A percentile compares a stretch with the other conserved stretches of the same genome.
phyloP scores from a whole-genome alignment of 2,113 vertebrate genomes.

The Herpetotheres cachinnans region DNA sequence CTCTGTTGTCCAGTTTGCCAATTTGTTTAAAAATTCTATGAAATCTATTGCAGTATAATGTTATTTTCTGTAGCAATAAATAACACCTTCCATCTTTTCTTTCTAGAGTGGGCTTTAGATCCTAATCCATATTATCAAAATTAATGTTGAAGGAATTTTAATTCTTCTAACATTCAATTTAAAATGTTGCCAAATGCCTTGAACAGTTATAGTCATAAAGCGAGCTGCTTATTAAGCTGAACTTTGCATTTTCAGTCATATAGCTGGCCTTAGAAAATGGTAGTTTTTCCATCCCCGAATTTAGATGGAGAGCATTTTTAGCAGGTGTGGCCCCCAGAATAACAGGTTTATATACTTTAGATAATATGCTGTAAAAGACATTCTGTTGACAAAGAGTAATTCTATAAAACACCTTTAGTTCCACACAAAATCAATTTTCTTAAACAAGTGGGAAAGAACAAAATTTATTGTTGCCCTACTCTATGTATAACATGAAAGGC shows the following conservation, averaged over 20 bases:
- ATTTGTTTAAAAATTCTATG: not conserved
- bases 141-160: not conserved
- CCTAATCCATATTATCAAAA: not conserved
- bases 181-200: not conserved
- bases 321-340: not conserved
- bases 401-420: not conserved
- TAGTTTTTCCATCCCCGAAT: not conserved
- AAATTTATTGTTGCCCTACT: not conserved
- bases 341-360: not conserved
- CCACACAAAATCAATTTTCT: not conserved
- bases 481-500: not conserved
- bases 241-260: not conserved
- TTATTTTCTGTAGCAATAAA: not conserved
- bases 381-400: not conserved
- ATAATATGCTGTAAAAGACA: not conserved
- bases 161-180: not conserved
- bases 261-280: not conserved
- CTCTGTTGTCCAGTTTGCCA: not conserved
- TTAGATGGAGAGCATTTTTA: not conserved
- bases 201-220: not conserved
- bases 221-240: not conserved
- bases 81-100: not conserved
- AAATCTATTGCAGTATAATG: not conserved
- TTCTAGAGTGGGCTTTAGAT: not conserved
- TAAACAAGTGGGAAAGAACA: not conserved